phyloP scores from a whole-genome alignment of 1,140 invertebrate species.

The Andricus grossulariae region DNA sequence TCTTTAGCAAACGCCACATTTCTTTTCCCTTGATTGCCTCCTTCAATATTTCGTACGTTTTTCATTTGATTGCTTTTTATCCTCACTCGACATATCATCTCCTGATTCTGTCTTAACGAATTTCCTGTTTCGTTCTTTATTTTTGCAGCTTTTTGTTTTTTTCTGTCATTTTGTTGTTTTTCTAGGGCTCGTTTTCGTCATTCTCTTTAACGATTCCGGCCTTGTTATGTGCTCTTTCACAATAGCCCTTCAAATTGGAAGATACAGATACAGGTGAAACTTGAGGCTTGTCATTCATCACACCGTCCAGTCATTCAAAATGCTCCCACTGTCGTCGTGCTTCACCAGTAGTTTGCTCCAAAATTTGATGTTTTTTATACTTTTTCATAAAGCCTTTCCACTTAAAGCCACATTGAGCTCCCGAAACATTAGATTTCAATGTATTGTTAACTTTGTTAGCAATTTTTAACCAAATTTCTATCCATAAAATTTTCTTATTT shows the following conservation, averaged over 20 bases:
- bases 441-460: background rate
- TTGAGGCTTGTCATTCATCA: too few species aligned
- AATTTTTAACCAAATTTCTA: background rate
- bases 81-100: background rate
- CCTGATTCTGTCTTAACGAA: background rate
- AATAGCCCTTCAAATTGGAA: too few species aligned
- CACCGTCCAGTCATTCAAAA: too few species aligned
- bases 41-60: background rate
- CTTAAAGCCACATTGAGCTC: background rate
- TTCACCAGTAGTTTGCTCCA: background rate
- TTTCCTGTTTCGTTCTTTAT: background rate
- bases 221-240: too few species aligned
- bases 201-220: too few species aligned
- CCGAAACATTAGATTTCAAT: background rate
- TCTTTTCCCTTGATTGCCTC: background rate
- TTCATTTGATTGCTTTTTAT: background rate
- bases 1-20: background rate
- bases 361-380: background rate
- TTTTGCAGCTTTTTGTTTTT: background rate
- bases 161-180: too few species aligned
- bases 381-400: background rate
- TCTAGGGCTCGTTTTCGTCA: too few species aligned
- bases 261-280: too few species aligned
- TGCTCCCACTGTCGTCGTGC: background rate
- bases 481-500: background rate